Base-by-base conservation (phyloP, 2,888 invertebrate genomes). In the Drosophila barbarae region DNA sequence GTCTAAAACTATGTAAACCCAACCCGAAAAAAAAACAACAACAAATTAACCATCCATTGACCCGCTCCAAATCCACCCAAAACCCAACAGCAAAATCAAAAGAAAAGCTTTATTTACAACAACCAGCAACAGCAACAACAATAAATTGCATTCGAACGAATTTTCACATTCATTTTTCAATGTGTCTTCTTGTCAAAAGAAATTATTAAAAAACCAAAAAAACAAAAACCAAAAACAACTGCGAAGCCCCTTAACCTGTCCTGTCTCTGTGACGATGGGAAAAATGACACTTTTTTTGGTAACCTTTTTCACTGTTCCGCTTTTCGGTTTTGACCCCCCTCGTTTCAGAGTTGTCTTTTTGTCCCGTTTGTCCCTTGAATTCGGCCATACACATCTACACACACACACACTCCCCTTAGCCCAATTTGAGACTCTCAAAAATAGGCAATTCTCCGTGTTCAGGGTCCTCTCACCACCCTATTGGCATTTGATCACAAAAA, bases 1-100 rank as follows among this genome's bases (percentile, higher is more conserved):
- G 82, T 81, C 79, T 76, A 78, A 72, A 79, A 82, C 69, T 76
- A 81, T 79, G 71, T 75, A 81, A 73, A 69, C 61, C 50, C 38
- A 21, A 44, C 54, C 58, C 53, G 10, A 50, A 73, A 64, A 42
- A 58, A 67, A 70, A 60, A 49, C 34, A 63, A 41, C 21, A 34
- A 42, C 35, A 67, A 64, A 57, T 47, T 39, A 46, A 46, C 60
- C 60, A 53, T 39, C 30, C 46, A 47, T 35, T 18, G 52, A 60
- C 46, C 51, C 32, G 15, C 42, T 42, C 42, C 28, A 32, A 30
- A 28, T 18, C 34, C 52, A 42, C 41, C 34, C 28, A 30, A 30
- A 30, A 13, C 7, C 10, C 23, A 42, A 42, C 36, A 53, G 34
- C 56, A 66, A 66, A 63, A 34, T 36, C 49, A 55, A 63, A 63